phyloP scores from a whole-genome alignment of 2,797 vertebrate species.

The Glossophaga mutica region DNA sequence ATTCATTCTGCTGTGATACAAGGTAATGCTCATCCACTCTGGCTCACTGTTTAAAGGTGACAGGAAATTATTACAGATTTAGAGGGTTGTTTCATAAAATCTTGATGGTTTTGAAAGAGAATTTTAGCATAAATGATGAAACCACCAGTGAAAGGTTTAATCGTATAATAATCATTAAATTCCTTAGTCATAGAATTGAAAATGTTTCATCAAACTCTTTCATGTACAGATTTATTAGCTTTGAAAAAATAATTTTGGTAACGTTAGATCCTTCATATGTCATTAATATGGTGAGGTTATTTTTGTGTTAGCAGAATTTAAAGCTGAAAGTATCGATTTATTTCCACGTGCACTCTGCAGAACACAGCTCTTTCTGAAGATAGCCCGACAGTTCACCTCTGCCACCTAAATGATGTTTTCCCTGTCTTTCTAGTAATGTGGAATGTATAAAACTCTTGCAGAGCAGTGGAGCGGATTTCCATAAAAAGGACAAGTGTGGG shows the following conservation, averaged over 20 bases:
- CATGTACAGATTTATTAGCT: slow-evolving; percentile 1
- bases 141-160: not conserved
- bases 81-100: slow-evolving; percentile 59
- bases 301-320: not conserved
- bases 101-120: slow-evolving; percentile 43
- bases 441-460: slow-evolving; percentile 97
- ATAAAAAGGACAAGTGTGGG: slow-evolving; percentile 93
- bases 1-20: slow-evolving; percentile 51
- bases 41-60: slow-evolving; percentile 42
- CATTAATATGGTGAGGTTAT: not conserved
- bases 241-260: not conserved
- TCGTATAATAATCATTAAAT: not conserved
- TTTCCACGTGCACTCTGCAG: not conserved
- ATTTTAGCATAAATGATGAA: slow-evolving; percentile 31
- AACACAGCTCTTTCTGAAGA: not conserved
- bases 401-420: slow-evolving; percentile 18
- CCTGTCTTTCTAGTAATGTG: slow-evolving; percentile 90
- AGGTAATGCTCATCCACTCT: not conserved
- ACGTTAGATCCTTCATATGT: not conserved
- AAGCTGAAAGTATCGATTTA: not conserved
- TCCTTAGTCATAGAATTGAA: not conserved
- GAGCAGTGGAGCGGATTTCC: slow-evolving; percentile 94
- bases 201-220: not conserved
- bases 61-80: not conserved
- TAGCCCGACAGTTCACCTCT: not conserved